Percentiles rank a stretch among this genome's conserved stretches.
phyloP scores from a whole-genome alignment of 2,888 invertebrate genomes.

The Agrypnus murinus region DNA sequence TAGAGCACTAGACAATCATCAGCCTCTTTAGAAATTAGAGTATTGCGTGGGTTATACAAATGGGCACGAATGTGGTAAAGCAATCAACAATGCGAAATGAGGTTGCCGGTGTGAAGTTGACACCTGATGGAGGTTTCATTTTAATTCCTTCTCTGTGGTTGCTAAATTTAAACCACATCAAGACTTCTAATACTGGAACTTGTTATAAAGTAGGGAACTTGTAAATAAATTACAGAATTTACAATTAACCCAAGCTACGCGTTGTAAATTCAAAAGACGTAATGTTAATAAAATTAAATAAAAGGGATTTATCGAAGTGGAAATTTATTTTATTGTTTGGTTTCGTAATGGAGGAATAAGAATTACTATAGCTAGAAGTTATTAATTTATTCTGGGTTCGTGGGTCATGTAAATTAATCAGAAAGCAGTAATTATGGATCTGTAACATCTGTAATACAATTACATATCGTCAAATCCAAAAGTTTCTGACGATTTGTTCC shows the following conservation, averaged over 20 bases:
- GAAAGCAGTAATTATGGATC: no score
- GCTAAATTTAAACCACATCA: constrained; percentile 9
- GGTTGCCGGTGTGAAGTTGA: constrained; percentile 27
- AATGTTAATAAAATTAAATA: constrained; percentile 1
- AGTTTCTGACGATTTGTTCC: no score
- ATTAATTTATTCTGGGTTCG: no score
- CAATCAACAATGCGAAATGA: constrained; percentile 31
- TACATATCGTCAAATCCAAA: no score
- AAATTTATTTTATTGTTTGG: not conserved
- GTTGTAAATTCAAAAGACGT: constrained; percentile 6
- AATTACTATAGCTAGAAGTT: no score
- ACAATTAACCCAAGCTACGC: constrained; percentile 1
- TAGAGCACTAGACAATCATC: constrained; percentile 11
- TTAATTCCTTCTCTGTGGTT: constrained; percentile 18
- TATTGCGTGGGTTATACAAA: constrained; percentile 20
- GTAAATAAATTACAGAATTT: constrained; percentile 20
- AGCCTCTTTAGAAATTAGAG: constrained; percentile 27
- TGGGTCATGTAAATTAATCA: no score
- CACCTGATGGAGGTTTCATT: constrained; percentile 29
- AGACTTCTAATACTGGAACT: not conserved
- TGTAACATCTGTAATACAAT: no score
- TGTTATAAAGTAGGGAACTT: constrained; percentile 12
- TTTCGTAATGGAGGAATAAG: not conserved
- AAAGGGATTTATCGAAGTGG: constrained; percentile 8
- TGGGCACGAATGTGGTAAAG: constrained; percentile 23